Evolutionary conservation across 2,797 vertebrate genomes (phyloP).

Genomic region (Alauda arvensis): DNA sequence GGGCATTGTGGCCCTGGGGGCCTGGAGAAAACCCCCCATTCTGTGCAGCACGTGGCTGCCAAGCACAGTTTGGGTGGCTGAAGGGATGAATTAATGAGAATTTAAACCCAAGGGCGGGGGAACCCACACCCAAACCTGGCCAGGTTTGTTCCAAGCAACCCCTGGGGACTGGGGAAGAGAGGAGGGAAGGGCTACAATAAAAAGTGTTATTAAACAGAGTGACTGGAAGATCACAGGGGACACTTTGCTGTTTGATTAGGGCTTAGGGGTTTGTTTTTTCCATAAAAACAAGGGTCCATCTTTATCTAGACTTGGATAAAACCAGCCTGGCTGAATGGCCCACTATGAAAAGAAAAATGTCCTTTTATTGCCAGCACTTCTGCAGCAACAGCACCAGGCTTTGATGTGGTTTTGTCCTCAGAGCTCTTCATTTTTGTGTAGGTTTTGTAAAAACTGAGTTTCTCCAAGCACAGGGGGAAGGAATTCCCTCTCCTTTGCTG

Average conservation of each 20-base stretch:
- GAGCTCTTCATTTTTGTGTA: not conserved
- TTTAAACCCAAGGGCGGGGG: not conserved
- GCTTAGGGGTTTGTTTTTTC: slow-evolving; percentile 2
- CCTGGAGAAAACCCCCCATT: not conserved
- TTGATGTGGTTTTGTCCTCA: not conserved
- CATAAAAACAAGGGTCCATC: not conserved
- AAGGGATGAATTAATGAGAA: not conserved
- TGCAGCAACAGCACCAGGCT: not conserved
- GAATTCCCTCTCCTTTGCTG: not conserved
- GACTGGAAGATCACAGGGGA: not conserved
- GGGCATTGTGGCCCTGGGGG: not conserved
- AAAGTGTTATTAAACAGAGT: not conserved
- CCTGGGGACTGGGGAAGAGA: not conserved
- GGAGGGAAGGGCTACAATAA: not conserved
- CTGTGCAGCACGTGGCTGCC: not conserved
- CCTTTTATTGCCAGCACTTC: not conserved
- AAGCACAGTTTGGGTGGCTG: not conserved
- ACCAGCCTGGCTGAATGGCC: not conserved
- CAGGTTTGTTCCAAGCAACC: not conserved
- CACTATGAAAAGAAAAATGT: not conserved
- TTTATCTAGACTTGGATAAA: not conserved
- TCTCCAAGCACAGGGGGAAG: not conserved
- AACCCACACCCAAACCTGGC: not conserved
- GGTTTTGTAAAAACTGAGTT: not conserved
- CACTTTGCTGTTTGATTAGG: not conserved